Evolutionary conservation across 1,140 invertebrate species (phyloP).

Genomic region (Rhopalosiphum maidis): DNA sequence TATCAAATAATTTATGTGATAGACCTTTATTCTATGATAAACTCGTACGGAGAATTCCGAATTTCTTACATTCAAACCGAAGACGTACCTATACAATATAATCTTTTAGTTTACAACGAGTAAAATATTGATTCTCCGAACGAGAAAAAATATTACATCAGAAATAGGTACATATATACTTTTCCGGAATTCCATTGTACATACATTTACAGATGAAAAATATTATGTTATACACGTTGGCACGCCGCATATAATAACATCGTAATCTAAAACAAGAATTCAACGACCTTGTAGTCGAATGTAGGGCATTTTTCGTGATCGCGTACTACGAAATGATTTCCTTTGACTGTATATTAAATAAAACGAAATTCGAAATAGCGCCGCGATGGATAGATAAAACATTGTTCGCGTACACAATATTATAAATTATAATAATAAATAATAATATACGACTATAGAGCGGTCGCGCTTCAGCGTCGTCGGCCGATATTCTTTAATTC

Average conservation of each 20-base stretch:
- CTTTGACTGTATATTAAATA: too few species aligned
- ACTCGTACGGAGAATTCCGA: background rate
- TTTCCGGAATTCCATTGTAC: background rate
- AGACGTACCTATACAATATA: background rate
- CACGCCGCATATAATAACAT: background rate
- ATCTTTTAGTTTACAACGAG: background rate
- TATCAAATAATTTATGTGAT: background rate
- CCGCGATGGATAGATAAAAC: background rate
- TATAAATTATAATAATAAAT: background rate
- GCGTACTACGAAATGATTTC: conserved; percentile 1
- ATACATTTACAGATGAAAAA: background rate
- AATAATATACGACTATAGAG: background rate
- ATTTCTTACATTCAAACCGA: background rate
- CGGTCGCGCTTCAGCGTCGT: background rate
- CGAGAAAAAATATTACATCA: background rate
- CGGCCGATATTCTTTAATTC: background rate
- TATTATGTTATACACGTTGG: conserved; percentile 11
- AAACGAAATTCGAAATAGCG: background rate
- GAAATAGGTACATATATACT: background rate
- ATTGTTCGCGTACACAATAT: background rate
- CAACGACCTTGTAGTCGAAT: conserved; percentile 21
- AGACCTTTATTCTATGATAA: background rate
- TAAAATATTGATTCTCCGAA: background rate
- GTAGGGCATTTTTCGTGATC: conserved; percentile 25
- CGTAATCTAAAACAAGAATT: conserved; percentile 21